These are phyloP conservation scores for Pogona vitticeps DNA, from an alignment of 2,113 vertebrate species.

Conservation along the genomic window DNA sequence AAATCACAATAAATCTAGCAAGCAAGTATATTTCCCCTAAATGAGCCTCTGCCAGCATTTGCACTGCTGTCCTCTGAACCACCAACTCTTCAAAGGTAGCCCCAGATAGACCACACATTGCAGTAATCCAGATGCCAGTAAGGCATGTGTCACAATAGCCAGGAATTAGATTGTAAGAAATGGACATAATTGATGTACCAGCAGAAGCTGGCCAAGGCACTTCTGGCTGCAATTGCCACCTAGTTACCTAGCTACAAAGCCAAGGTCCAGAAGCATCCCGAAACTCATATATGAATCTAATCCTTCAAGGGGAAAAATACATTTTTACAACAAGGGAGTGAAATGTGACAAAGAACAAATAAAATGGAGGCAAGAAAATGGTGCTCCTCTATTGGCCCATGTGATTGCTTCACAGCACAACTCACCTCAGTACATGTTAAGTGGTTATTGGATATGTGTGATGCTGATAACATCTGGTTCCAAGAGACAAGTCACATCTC, in stretches of 20 bases:
- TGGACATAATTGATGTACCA: neutral
- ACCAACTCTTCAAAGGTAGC: neutral
- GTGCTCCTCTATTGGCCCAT: neutral
- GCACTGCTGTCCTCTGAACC: neutral
- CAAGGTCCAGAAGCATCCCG: neutral
- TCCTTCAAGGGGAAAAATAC: neutral
- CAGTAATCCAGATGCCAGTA: neutral
- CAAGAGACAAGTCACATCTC: neutral
- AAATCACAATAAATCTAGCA: neutral
- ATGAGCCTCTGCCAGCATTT: neutral
- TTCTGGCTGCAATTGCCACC: neutral
- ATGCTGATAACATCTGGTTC: neutral
- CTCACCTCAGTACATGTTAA: neutral
- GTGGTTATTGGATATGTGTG: neutral
- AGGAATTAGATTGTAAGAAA: neutral
- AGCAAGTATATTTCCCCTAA: neutral
- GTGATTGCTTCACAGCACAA: neutral
- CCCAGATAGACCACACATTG: neutral
- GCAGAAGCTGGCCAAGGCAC: neutral
- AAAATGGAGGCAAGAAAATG: conserved; percentile 5
- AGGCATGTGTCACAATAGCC: neutral
- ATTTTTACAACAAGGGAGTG: neutral
- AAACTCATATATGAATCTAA: neutral
- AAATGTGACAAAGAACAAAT: neutral
- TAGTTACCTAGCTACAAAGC: neutral